Evolutionary conservation across 2,888 invertebrate genomes (phyloP).

Genomic region (Eretmocerus hayati): DNA sequence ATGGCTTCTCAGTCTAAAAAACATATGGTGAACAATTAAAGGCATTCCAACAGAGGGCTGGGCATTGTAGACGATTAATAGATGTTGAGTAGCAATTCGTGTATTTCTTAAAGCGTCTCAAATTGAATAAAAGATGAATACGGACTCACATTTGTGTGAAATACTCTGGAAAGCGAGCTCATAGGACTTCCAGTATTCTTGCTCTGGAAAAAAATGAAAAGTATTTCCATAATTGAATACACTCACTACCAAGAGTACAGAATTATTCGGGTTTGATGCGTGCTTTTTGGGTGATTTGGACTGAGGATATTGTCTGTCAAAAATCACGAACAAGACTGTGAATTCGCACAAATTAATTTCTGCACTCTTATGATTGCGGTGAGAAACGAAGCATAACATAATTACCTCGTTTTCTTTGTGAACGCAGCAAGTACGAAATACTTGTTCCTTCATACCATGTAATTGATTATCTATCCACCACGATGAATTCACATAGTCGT

Average conservation of each 20-base stretch:
- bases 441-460: constrained; percentile 36
- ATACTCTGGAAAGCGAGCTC: constrained; percentile 43
- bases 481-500: constrained; percentile 45
- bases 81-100: too few species aligned
- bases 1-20: constrained; percentile 40
- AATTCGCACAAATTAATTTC: too few species aligned
- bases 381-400: too few species aligned
- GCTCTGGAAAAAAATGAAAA: constrained; percentile 26
- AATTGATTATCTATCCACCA: constrained; percentile 44
- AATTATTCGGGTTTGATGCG: too few species aligned
- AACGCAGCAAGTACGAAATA: constrained; percentile 44
- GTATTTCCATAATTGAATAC: too few species aligned
- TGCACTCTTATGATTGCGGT: too few species aligned
- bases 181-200: constrained; percentile 44
- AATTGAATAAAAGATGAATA: neutral
- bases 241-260: too few species aligned
- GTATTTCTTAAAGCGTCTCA: too few species aligned
- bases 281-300: too few species aligned
- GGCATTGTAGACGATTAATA: neutral
- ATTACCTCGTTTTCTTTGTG: constrained; percentile 39
- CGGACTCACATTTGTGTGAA: constrained; percentile 41
- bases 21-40: neutral
- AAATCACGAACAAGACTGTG: too few species aligned
- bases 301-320: too few species aligned
- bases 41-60: neutral